Base-by-base conservation (phyloP, 2,797 vertebrate species). In the Enteromius fasciolatus region DNA sequence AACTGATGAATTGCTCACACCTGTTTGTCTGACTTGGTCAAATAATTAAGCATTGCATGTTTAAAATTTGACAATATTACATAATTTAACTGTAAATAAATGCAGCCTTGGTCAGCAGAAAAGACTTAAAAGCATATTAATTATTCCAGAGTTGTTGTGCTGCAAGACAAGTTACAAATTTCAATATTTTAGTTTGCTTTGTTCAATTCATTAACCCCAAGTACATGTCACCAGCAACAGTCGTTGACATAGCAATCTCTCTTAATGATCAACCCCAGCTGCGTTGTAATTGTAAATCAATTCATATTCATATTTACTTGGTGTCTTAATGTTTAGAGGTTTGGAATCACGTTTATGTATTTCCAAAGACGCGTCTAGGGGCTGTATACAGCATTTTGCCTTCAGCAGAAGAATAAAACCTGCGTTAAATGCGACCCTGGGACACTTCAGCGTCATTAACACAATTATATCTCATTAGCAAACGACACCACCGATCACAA, bases 381-480 rank as follows among this genome's bases (percentile, higher is more conserved):
- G 20, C n/a, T 74, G 54, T 36, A 74, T 74, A 1, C 8, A 57
- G 31, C 0, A 5, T 52, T 18, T 68, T 25, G 5, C 66, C 15
- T 68, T 69, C n/a, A 52, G 11, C 8, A 73, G 54, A 41, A 5
- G 61, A 63, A 18, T 63, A 17, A 76, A 25, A 15, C 28, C 59
- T 28, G 25, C 14, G 25, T 28, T 61, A 31, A 61, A 28, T 23
- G 15, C 0, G 28, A 74, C 73, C 6, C 17, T 0, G 3, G 31
- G 12, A 52, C 31, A 50, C 44, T 76, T 63, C 75, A 46, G 39
- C 25, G 23, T 44, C 31, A 39, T 78, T 67, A 52, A 50, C 28
- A 17, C 44, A 36, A 66, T 78, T 78, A 36, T 2, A 66, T 15
- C 72, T 23, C 44, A 78, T 78, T 50, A 78, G 20, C 63, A n/a